Base-by-base conservation (phyloP, 2,797 vertebrate genomes). In the Rhyacichthys aspro region DNA sequence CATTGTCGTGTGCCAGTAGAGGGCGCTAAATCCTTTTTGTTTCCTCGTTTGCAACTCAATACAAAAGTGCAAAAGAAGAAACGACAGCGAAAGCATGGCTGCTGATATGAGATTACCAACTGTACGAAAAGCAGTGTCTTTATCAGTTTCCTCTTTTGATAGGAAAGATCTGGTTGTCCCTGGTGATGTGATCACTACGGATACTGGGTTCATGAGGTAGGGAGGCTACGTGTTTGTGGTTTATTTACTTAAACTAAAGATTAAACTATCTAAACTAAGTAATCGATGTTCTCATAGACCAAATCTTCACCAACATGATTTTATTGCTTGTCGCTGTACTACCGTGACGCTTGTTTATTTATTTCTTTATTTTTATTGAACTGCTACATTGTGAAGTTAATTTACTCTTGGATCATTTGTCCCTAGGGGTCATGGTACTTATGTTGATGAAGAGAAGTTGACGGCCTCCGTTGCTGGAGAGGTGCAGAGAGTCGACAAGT, bases 151-250 rank as follows among this genome's bases (percentile, higher is more conserved):
- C 59, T 67, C 74, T 5, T 81, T 81, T 0, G 72, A 83, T 1
- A 86, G 89, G 37, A 95, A 93, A 67, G 94, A 96, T 59, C 66
- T 98, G 59, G 96, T 98, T 15, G 95, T 95, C 0, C 97, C 96
- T 0, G 97, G 97, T 1, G 97, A 99, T 90, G 94, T 95, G 1
- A 98, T 99, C 78, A 98, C 97, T 16, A 94, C 95, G n/a, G 96
- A 98, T 81, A 94, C 95, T 0, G 96, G 96, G 9, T 98, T 98
- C 70, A 99, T 99, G 97, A 94, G 97, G 97, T 98, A 54, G 6
- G 76, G 1, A 11, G 12, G 8, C 23, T 41, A 1, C 23, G 3
- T 43, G 0, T 5, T 10, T 15, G 19, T n/a, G 3, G n/a, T 38
- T 38, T 5, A 1, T 11, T 39, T 39, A 11, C 8, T n/a, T n/a